Conservation (phyloP, 2,888 invertebrate genomes). For the Pseudococcus longispinus region DNA sequence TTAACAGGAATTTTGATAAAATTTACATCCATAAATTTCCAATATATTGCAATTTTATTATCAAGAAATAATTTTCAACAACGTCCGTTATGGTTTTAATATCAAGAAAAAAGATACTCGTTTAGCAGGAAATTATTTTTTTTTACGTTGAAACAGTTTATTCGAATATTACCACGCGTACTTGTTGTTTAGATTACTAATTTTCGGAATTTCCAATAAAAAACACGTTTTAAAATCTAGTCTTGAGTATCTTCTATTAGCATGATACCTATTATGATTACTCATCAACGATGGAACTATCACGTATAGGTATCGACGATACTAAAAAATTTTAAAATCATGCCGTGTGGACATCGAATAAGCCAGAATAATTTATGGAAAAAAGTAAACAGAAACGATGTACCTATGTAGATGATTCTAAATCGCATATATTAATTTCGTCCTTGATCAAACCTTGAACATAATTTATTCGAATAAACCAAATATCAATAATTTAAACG, state of each 20-base stretch:
- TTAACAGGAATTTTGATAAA: neutral
- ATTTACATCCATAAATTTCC: neutral
- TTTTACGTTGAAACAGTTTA: neutral
- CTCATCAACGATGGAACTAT: neutral
- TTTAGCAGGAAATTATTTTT: neutral
- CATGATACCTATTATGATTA: neutral
- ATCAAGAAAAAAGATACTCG: neutral
- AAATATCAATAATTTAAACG: neutral
- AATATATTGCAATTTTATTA: too few species aligned
- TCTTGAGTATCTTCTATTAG: neutral
- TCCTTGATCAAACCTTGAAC: slow-evolving; percentile 14
- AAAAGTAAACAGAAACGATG: slow-evolving; percentile 5
- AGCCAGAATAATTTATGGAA: neutral
- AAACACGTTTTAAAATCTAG: neutral
- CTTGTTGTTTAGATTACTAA: neutral
- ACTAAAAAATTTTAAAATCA: neutral
- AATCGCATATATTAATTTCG: neutral
- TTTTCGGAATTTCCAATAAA: neutral
- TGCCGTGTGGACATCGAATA: neutral
- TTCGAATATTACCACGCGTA: neutral
- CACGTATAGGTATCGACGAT: neutral
- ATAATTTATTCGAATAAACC: neutral
- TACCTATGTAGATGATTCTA: neutral
- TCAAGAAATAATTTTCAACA: too few species aligned
- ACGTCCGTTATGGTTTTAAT: neutral